Evolutionary conservation across 2,888 invertebrate genomes (phyloP).

Genomic region (Anorthoa munda): DNA sequence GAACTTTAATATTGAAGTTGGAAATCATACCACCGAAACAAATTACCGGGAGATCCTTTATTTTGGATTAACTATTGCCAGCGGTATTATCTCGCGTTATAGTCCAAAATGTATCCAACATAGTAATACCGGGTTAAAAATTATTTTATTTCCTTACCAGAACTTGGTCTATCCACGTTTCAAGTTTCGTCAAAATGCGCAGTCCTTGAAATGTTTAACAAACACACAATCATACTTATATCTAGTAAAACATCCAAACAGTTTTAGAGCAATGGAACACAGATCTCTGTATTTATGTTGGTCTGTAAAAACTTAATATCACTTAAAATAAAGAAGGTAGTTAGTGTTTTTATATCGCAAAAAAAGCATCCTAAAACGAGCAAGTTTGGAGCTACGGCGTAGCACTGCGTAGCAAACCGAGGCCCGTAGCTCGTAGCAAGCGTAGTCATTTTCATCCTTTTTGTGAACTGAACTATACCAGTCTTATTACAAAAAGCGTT

Average conservation of each 20-base stretch:
- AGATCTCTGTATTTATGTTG: neutral
- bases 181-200: neutral
- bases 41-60: no score
- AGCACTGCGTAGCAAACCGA: conserved; percentile 39
- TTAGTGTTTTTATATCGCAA: neutral
- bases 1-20: no score
- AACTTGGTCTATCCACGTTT: neutral
- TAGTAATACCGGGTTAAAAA: no score
- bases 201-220: neutral
- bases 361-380: neutral
- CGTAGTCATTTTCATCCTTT: neutral
- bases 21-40: no score
- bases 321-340: neutral
- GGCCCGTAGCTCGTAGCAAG: conserved; percentile 17
- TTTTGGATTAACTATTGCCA: neutral
- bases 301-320: neutral
- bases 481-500: no score
- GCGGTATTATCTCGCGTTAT: neutral
- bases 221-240: no score
- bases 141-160: neutral
- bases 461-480: neutral
- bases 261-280: neutral
- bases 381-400: conserved; percentile 28
- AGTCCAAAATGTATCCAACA: neutral
- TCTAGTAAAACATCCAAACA: neutral